A percentile compares a stretch with the other conserved stretches of the same genome.
Conservation (phyloP, 2,888 invertebrate species). For the Monochamus alternatus region DNA sequence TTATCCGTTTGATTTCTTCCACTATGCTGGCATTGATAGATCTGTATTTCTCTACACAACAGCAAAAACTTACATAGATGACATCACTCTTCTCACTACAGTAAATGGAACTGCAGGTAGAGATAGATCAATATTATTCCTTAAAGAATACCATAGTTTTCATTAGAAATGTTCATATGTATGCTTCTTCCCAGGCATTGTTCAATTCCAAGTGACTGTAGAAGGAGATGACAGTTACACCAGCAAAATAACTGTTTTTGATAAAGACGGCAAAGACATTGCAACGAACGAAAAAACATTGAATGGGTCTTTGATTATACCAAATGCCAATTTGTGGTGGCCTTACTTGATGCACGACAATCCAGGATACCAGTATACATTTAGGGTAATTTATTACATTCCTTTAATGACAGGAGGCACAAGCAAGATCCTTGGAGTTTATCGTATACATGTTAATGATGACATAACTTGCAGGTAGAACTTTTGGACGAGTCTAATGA, state of each 20-base stretch:
- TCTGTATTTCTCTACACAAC: conserved; percentile 92
- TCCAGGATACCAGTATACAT: conserved; percentile 88
- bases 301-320: conserved; percentile 75
- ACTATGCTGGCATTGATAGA: conserved; percentile 97
- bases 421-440: not conserved
- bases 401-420: no score
- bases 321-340: conserved; percentile 90
- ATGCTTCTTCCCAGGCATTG: conserved; percentile 37
- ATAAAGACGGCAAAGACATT: conserved; percentile 74
- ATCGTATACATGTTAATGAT: not conserved
- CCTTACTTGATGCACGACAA: conserved; percentile 87
- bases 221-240: conserved; percentile 35
- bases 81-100: conserved; percentile 84
- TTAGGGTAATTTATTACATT: conserved; percentile 75
- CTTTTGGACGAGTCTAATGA: conserved; percentile 59
- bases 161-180: not conserved
- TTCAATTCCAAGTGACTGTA: conserved; percentile 46
- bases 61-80: conserved; percentile 85
- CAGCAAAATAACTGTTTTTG: conserved; percentile 61
- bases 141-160: not conserved
- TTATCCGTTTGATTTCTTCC: conserved; percentile 96
- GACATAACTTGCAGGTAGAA: conserved; percentile 42
- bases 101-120: conserved; percentile 76
- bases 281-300: conserved; percentile 74
- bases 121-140: not conserved